These are phyloP conservation scores for Odobenus rosmarus DNA, from an alignment of 2,113 vertebrate genomes.

Conservation along the genomic window DNA sequence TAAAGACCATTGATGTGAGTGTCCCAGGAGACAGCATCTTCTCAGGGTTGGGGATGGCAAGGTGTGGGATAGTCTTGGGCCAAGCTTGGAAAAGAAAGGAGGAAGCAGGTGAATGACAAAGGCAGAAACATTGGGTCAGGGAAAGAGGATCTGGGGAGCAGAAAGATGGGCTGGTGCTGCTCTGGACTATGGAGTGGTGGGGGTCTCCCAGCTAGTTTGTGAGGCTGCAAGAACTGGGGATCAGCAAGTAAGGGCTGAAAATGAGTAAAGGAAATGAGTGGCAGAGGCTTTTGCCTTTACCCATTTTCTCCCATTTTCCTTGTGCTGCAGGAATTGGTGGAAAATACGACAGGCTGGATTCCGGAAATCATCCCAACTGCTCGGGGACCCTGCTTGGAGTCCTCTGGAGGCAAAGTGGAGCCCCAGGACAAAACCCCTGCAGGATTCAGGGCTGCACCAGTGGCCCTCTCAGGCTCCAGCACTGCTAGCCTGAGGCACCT, in stretches of 20 bases:
- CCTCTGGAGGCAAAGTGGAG: slow-evolving; percentile 33
- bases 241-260: not conserved
- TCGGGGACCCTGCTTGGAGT: slow-evolving; percentile 52
- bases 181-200: too few relatives aligned
- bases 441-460: not conserved
- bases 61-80: fast-evolving
- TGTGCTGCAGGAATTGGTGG: slow-evolving; percentile 73
- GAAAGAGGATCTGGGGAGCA: not conserved
- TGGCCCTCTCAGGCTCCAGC: not conserved
- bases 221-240: not conserved
- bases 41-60: fast-evolving
- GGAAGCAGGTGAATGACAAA: fast-evolving
- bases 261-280: too few relatives aligned
- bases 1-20: slow-evolving; percentile 81
- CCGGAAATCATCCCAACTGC: slow-evolving; percentile 65
- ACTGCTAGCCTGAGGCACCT: not conserved
- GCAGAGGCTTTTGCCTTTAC: not conserved
- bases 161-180: not conserved
- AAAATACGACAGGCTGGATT: slow-evolving; percentile 78
- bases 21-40: fast-evolving
- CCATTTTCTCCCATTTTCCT: not conserved
- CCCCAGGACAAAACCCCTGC: slow-evolving; percentile 41
- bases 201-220: not conserved
- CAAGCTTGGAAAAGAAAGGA: too few relatives aligned
- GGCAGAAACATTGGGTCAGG: fast-evolving